Percentiles rank a stretch among this genome's conserved stretches.
These are phyloP conservation scores for Taphrorychus bicolor DNA, from an alignment of 2,888 invertebrate genomes.

Conservation along the genomic window DNA sequence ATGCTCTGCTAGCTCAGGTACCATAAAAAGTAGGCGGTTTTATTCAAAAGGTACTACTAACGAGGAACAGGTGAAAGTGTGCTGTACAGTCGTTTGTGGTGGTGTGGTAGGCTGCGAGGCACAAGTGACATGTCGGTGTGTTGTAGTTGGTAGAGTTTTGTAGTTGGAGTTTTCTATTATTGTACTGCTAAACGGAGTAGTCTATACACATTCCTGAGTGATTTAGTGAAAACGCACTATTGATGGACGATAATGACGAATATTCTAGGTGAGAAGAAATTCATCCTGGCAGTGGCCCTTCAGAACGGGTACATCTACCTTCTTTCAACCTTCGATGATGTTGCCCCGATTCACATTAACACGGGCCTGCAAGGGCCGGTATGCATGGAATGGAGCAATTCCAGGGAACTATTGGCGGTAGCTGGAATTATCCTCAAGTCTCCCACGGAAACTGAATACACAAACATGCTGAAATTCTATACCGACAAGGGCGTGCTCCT, in stretches of 20 bases:
- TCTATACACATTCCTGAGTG: no score
- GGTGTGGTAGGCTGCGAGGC: constrained; percentile 10
- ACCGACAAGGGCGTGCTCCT: constrained; percentile 83
- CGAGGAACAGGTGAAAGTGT: constrained; percentile 4
- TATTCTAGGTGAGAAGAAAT: constrained; percentile 65
- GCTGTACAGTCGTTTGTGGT: constrained; percentile 8
- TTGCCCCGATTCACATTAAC: constrained; percentile 84
- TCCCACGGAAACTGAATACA: constrained; percentile 65
- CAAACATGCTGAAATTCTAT: constrained; percentile 90
- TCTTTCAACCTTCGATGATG: constrained; percentile 91
- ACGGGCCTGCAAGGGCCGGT: constrained; percentile 83
- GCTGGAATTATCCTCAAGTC: constrained; percentile 75
- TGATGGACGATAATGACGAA: no score
- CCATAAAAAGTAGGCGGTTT: constrained; percentile 40
- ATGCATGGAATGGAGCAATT: constrained; percentile 97
- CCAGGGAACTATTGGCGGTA: constrained; percentile 88
- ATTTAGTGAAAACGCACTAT: no score
- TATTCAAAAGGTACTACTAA: constrained; percentile 32
- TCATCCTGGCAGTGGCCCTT: constrained; percentile 86
- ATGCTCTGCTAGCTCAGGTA: constrained; percentile 37
- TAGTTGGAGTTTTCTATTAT: not conserved
- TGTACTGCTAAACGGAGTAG: no score
- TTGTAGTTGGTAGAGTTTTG: not conserved
- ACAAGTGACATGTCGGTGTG: not conserved
- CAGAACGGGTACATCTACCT: constrained; percentile 90